phyloP scores from a whole-genome alignment of 2,797 vertebrate genomes.

The Ctenopoma multispine region DNA sequence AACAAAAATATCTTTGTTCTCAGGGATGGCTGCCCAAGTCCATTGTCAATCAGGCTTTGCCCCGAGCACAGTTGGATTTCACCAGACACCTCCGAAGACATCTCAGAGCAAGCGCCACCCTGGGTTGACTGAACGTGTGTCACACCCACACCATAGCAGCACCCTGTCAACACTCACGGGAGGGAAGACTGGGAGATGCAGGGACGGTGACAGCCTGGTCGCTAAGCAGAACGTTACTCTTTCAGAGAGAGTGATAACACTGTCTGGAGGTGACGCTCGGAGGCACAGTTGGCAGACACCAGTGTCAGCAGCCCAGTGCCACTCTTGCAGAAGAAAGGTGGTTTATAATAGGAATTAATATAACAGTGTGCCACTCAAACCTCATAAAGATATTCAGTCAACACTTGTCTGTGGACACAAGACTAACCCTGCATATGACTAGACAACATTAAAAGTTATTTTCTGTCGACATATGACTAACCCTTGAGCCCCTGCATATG shows the following conservation, averaged over 20 bases:
- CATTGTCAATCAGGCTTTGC: constrained; percentile 81
- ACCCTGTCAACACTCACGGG: constrained; percentile 20
- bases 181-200: background rate
- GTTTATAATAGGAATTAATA: constrained; percentile 75
- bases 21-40: constrained; percentile 89
- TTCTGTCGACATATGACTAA: constrained; percentile 5
- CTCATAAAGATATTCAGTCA: constrained; percentile 53
- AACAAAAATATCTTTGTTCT: constrained; percentile 39
- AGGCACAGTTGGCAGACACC: constrained; percentile 7
- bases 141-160: constrained; percentile 6
- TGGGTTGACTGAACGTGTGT: constrained; percentile 38
- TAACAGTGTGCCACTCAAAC: constrained; percentile 64
- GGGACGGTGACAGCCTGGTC: constrained; percentile 13
- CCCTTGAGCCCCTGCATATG: background rate
- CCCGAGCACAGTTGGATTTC: constrained; percentile 85
- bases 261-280: background rate
- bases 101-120: constrained; percentile 49
- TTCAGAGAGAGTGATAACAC: constrained; percentile 12
- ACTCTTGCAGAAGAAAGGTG: constrained; percentile 31
- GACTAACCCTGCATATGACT: constrained; percentile 22
- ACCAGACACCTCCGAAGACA: constrained; percentile 79
- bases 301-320: constrained; percentile 5
- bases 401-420: constrained; percentile 19
- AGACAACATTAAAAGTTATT: constrained; percentile 41
- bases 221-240: background rate